Evolutionary conservation across 2,888 invertebrate genomes (phyloP), one percentile per base, ranked within the genome.

Genomic region (Synanthedon tipuliformis): DNA sequence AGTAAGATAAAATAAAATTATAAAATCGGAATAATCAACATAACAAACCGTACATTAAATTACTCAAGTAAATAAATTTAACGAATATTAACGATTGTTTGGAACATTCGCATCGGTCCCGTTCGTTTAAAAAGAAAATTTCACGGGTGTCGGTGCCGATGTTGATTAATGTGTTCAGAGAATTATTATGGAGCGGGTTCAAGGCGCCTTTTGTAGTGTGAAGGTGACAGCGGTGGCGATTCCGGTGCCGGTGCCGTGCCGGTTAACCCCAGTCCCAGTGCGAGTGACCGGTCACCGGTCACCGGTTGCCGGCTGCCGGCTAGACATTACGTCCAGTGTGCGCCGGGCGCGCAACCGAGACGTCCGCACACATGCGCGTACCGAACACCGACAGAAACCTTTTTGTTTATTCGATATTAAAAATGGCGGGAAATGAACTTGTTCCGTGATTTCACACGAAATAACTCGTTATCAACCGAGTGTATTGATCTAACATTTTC

Each of bases 331-430:
- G 34, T 7, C 63, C 86, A 86, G 86, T 85, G 81, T 75, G 76
- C 78, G 76, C 68, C 77, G 76, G 71, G 78, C 81, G 71, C 73
- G 84, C 85, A 78, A 66, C 65, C 73, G 63, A 79, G 68, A 71
- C 81, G 78, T 83, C 81, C 78, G 73, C 71, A 55, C 55, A 18
- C 53, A 73, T 73, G 75, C 71, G 71, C 69, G 50, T 10, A 34
- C 34, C 34, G 0, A 10, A 34, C 34, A 10, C 34, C 34, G 10
- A 8, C 34, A 10, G 10, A 8, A 34, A 34, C 8, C 23, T 5
- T 23, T 23, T 23, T 23, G 4, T 10, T 34, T 34, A 34, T 34
- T 34, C 34, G 34, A 34, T 45, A 12, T 13, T 45, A 45, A n/a
- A 45, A 45, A 45, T 45, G 15, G 45, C 45, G 45, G 13, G 45